Percentiles rank a stretch among this genome's conserved stretches.
Evolutionary conservation across 2,797 vertebrate genomes (phyloP).

Genomic region (Amblyopsis hoosieri): DNA sequence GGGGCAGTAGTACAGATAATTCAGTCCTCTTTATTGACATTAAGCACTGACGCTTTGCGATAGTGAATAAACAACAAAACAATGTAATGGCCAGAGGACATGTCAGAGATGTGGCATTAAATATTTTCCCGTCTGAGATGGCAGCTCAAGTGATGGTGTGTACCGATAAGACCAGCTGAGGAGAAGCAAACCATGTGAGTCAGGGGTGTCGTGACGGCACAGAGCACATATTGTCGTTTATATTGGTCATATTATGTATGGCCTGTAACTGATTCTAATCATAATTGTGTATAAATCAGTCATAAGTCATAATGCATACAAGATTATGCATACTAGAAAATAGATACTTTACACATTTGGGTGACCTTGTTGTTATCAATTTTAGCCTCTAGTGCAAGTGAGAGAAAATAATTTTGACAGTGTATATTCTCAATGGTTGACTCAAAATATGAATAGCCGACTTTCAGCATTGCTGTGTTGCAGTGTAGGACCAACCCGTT

Average conservation of each 20-base stretch:
- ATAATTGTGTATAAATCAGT: too few species aligned
- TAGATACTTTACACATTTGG: too few species aligned
- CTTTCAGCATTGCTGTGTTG: conserved; percentile 36
- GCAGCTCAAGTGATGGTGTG: conserved; percentile 31
- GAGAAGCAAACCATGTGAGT: not conserved
- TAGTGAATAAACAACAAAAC: conserved; percentile 76
- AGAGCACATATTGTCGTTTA: too few species aligned
- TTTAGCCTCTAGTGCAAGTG: not conserved
- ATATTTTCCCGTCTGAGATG: conserved; percentile 40
- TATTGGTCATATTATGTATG: too few species aligned
- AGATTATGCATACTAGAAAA: too few species aligned
- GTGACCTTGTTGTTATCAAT: too few species aligned
- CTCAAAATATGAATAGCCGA: conserved; percentile 29
- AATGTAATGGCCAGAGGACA: conserved; percentile 59
- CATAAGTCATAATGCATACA: too few species aligned
- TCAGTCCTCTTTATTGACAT: conserved; percentile 76
- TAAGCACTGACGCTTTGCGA: conserved; percentile 60
- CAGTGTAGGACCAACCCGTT: conserved; percentile 48
- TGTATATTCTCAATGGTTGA: conserved; percentile 13
- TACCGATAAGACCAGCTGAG: conserved; percentile 36
- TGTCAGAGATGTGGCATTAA: conserved; percentile 36
- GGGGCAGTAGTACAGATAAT: conserved; percentile 77
- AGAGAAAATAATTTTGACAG: conserved; percentile 30
- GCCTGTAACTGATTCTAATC: too few species aligned
- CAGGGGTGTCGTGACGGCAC: too few species aligned